phyloP scores from a whole-genome alignment of 2,113 vertebrate species.

The Myanophis thanlyinensis region DNA sequence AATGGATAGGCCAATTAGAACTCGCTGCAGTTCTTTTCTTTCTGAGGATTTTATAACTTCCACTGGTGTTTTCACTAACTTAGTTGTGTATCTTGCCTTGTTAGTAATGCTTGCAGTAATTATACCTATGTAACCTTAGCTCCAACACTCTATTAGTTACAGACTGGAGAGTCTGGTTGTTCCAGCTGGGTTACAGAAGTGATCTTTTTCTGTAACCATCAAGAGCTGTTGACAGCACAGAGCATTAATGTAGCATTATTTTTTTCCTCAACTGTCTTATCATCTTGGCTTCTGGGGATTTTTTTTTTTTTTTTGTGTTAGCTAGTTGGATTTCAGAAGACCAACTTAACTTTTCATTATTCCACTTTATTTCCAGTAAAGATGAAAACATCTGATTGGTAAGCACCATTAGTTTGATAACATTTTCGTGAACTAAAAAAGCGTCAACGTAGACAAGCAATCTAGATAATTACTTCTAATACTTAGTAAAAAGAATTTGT shows the following conservation, averaged over 20 bases:
- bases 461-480: neutral
- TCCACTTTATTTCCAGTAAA: neutral
- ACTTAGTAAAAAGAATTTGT: neutral
- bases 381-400: neutral
- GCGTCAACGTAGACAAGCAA: neutral
- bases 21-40: neutral
- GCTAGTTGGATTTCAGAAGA: neutral
- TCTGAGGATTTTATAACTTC: neutral
- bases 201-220: neutral
- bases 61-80: neutral
- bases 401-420: neutral
- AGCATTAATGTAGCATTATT: neutral
- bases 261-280: neutral
- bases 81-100: rapidly evolving
- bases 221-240: neutral
- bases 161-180: neutral
- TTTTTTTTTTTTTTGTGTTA: neutral
- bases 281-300: neutral
- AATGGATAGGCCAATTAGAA: neutral
- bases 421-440: neutral
- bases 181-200: constrained; percentile 2
- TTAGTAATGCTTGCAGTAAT: constrained; percentile 31
- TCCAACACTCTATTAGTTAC: neutral
- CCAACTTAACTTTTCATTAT: neutral
- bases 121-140: neutral